Base-by-base conservation (phyloP, 2,888 invertebrate genomes). In the Idaea aversata region DNA sequence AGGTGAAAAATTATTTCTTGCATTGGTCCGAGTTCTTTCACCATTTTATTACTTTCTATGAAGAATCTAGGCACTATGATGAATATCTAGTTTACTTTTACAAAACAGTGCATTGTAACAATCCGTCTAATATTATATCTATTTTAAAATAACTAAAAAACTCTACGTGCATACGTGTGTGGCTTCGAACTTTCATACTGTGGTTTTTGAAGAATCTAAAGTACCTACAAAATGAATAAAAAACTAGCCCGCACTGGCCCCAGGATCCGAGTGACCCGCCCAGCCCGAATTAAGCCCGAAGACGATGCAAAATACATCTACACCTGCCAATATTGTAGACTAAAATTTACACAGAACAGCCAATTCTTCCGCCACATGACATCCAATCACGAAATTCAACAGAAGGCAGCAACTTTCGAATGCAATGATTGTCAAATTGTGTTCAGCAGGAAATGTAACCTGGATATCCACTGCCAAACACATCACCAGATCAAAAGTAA, bases 311-410 rank as follows among this genome's bases (percentile, higher is more conserved):
- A 83, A 62, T 88, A 80, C 60, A 80, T 91, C 0, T 91, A 90
- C 76, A 86, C 87, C 16, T 93, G 92, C 59, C 91, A 92, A 66
- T 93, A 87, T 65, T 93, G 92, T 70, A 80, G 88, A 0, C 67
- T 88, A 3, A 93, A 90, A 71, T 93, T 93, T 67, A 85, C 91
- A 0, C 90, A 91, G 58, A 93, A 92, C 77, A 91, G 87, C 64
- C 89, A 90, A 5, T 92, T 86, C 71, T 92, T 91, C 64, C 90
- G 91, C 71, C 92, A 93, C 75, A 91, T 93, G 91, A 87, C 86
- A 67, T 82, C 91, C 0, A 92, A 91, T 65, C 92, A 93, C 73
- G 86, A 89, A 67, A 35, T 78, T 0, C 89, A 91, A 72, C 91
- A 91, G 67, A 81, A 84, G 58, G 75, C 87, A 47, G 91, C 88